Evolutionary conservation across 2,888 invertebrate genomes (phyloP).

Genomic region (Thymelicus sylvestris): DNA sequence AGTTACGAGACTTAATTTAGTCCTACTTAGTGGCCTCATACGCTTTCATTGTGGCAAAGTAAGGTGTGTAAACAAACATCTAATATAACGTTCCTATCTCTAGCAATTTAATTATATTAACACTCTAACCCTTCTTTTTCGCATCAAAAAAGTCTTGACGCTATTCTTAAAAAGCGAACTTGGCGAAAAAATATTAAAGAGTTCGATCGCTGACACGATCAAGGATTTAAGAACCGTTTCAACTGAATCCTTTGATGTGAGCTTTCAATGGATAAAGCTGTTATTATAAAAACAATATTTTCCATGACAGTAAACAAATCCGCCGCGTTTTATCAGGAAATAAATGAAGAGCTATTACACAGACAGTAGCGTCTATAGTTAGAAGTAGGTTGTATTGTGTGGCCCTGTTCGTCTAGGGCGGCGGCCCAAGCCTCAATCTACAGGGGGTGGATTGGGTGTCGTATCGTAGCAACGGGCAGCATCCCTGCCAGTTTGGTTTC

Average conservation of each 20-base stretch:
- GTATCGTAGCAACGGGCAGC: constrained; percentile 82
- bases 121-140: too few species aligned
- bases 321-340: constrained; percentile 76
- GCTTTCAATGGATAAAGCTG: too few species aligned
- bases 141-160: background rate
- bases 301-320: constrained; percentile 50
- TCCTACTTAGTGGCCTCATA: too few species aligned
- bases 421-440: constrained; percentile 64
- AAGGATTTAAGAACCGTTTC: constrained; percentile 3
- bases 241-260: background rate
- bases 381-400: constrained; percentile 82
- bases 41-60: too few species aligned
- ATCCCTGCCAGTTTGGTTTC: constrained; percentile 78
- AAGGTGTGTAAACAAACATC: too few species aligned
- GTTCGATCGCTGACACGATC: constrained; percentile 19
- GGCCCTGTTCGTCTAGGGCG: constrained; percentile 72
- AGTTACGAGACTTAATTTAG: too few species aligned
- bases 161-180: constrained; percentile 1
- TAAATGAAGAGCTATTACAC: constrained; percentile 79
- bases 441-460: constrained; percentile 68
- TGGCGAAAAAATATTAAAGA: constrained; percentile 3
- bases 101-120: too few species aligned
- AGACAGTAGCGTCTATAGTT: constrained; percentile 75
- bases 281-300: constrained; percentile 8
- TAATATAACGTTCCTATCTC: too few species aligned